Conservation (phyloP, 2,888 invertebrate species). For the Rhogogaster chlorosoma region DNA sequence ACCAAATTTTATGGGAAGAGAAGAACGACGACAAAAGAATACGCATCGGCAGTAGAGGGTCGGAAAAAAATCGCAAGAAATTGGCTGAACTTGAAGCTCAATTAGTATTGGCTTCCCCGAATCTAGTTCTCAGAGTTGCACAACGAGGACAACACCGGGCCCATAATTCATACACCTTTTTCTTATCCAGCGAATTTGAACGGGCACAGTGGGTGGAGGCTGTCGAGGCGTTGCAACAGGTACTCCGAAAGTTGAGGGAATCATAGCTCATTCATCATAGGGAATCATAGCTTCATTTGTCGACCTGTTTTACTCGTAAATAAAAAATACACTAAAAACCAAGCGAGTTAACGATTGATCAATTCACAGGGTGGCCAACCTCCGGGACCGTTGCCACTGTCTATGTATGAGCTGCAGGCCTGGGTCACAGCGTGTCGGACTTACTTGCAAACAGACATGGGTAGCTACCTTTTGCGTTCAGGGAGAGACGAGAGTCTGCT, state of each 20-base stretch:
- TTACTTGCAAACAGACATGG: slow-evolving; percentile 94
- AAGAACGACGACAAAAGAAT: slow-evolving; percentile 82
- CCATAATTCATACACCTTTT: slow-evolving; percentile 85
- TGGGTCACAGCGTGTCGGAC: slow-evolving; percentile 94
- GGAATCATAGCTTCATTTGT: not conserved
- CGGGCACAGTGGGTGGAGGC: slow-evolving; percentile 96
- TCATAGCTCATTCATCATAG: not conserved
- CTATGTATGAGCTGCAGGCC: slow-evolving; percentile 91
- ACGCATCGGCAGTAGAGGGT: slow-evolving; percentile 81
- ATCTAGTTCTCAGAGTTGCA: slow-evolving; percentile 90
- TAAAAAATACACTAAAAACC: not conserved
- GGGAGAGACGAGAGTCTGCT: slow-evolving; percentile 92
- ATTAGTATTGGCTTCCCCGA: slow-evolving; percentile 93
- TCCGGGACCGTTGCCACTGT: slow-evolving; percentile 81
- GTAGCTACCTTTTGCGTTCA: slow-evolving; percentile 91
- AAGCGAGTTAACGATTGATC: not conserved
- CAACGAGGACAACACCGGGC: slow-evolving; percentile 85
- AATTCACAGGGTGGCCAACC: slow-evolving; percentile 77
- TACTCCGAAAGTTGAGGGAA: slow-evolving; percentile 63
- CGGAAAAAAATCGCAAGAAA: slow-evolving; percentile 94
- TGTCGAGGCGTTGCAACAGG: slow-evolving; percentile 88
- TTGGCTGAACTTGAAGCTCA: slow-evolving; percentile 94
- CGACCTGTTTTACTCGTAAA: not conserved
- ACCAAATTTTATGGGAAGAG: slow-evolving; percentile 91
- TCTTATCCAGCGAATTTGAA: slow-evolving; percentile 96